Conservation (phyloP, 2,888 invertebrate species). For the Agapostemon virescens region DNA sequence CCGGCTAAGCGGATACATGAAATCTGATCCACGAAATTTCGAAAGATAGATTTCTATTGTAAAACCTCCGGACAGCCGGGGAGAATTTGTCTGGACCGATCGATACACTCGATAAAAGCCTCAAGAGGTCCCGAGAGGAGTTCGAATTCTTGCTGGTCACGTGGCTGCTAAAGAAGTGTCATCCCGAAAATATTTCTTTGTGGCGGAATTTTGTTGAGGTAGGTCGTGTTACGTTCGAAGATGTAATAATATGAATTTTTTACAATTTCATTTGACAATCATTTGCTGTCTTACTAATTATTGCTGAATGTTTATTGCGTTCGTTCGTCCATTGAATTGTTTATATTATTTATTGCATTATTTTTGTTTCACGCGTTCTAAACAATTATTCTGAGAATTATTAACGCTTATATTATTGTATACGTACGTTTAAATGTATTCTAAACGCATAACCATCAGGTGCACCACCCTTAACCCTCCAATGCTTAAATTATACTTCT, state of each 20-base stretch:
- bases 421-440: no score
- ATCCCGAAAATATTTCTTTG: not conserved
- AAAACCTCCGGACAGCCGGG: not conserved
- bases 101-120: constrained; percentile 4
- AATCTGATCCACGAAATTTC: constrained; percentile 47
- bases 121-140: not conserved
- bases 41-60: constrained; percentile 4
- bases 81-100: constrained; percentile 15
- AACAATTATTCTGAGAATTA: no score
- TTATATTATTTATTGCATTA: no score
- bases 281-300: not conserved
- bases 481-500: no score
- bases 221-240: not conserved
- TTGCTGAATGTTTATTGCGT: not conserved
- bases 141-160: not conserved
- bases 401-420: no score
- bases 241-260: not conserved
- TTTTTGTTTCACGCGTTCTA: no score
- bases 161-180: not conserved
- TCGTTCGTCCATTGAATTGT: no score
- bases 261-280: not conserved
- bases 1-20: constrained; percentile 62
- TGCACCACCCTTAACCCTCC: no score
- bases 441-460: no score
- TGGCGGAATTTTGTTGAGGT: not conserved